These are phyloP conservation scores for Tupiocoris notatus DNA, from an alignment of 2,888 invertebrate species.

Conservation along the genomic window DNA sequence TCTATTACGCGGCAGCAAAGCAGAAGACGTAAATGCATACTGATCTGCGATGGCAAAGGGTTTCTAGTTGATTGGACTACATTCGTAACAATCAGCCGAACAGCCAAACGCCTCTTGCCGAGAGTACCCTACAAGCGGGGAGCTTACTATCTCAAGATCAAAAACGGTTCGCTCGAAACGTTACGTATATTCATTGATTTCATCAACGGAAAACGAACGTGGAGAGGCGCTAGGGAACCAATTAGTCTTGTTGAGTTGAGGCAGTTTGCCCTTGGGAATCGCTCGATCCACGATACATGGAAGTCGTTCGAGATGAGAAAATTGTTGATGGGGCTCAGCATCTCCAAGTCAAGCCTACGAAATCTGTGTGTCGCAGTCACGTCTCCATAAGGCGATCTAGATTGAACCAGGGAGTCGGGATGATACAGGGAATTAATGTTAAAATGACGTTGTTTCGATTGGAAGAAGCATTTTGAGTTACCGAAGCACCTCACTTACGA, in stretches of 20 bases:
- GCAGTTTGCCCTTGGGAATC: neutral
- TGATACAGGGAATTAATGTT: no score
- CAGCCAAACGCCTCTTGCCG: neutral
- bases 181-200: neutral
- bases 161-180: neutral
- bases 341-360: neutral
- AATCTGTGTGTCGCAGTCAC: no score
- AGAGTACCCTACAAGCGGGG: neutral
- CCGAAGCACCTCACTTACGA: no score
- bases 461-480: no score
- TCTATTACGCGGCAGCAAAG: neutral
- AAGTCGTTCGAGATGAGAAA: neutral
- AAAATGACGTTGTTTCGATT: no score
- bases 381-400: no score
- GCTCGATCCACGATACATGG: neutral
- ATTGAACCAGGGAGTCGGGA: no score
- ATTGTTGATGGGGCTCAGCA: neutral
- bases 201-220: neutral
- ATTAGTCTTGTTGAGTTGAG: neutral
- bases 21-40: neutral
- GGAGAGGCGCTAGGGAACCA: neutral
- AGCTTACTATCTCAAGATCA: neutral
- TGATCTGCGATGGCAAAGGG: neutral
- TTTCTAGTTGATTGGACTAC: neutral
- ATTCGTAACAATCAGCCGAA: neutral